Conservation (phyloP, 2,888 invertebrate genomes). For the Panorpa germanica region DNA sequence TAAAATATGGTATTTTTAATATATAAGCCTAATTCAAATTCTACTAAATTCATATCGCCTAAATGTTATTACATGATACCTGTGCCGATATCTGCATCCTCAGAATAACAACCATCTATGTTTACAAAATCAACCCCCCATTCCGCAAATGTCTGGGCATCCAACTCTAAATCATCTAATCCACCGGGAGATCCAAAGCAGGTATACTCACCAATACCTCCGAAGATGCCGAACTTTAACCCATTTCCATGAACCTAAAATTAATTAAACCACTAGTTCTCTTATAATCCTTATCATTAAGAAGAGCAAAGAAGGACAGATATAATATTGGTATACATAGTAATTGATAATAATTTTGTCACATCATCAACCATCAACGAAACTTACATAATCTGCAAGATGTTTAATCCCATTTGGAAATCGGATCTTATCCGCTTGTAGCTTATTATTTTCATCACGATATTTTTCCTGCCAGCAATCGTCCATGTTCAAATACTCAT, state of each 20-base stretch:
- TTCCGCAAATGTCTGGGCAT: constrained; percentile 54
- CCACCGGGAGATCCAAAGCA: constrained; percentile 68
- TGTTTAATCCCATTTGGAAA: constrained; percentile 41
- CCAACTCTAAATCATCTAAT: constrained; percentile 38
- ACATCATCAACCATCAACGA: not conserved
- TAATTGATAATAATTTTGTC: too few species aligned
- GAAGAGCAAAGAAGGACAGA: too few species aligned
- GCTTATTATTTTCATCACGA: constrained; percentile 25
- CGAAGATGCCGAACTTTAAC: constrained; percentile 64
- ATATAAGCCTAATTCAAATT: not conserved
- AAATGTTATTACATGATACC: constrained; percentile 19
- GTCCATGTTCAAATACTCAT: constrained; percentile 36
- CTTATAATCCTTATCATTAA: too few species aligned
- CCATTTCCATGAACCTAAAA: constrained; percentile 48
- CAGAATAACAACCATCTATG: constrained; percentile 60
- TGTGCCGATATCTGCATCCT: constrained; percentile 31
- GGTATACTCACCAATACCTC: constrained; percentile 58
- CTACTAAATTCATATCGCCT: not conserved
- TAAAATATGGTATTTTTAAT: constrained; percentile 5
- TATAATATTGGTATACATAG: too few species aligned
- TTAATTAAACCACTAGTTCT: too few species aligned
- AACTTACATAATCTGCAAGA: constrained; percentile 35
- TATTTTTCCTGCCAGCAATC: constrained; percentile 38
- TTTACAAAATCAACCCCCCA: constrained; percentile 73
- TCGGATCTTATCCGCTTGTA: constrained; percentile 32